Evolutionary conservation across 2,797 vertebrate genomes (phyloP).

Genomic region (Australoheros facetus): DNA sequence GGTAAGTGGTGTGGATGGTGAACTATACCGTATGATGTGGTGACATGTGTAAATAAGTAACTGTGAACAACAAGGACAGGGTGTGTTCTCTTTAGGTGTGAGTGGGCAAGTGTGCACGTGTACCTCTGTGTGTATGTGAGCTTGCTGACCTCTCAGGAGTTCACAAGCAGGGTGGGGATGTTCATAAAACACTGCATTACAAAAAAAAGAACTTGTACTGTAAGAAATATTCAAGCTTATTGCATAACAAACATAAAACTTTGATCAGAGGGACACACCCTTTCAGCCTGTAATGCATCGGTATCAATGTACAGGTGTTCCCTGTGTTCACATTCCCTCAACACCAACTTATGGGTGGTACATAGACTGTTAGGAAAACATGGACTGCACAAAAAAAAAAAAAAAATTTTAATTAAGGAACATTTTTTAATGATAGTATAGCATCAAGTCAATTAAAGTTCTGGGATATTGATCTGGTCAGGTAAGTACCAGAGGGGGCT

Average conservation of each 20-base stretch:
- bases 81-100: constrained; percentile 50
- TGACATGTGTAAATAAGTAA: constrained; percentile 79
- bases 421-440: too few species aligned
- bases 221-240: constrained; percentile 7
- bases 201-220: constrained; percentile 13
- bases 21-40: constrained; percentile 30
- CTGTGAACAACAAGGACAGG: constrained; percentile 61
- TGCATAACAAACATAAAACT: constrained; percentile 50
- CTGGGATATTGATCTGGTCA: too few species aligned
- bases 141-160: constrained; percentile 39
- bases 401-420: too few species aligned
- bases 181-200: constrained; percentile 26
- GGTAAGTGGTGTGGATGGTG: constrained; percentile 8
- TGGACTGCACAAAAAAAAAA: background rate
- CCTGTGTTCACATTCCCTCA: background rate
- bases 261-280: constrained; percentile 28
- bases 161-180: constrained; percentile 53
- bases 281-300: background rate
- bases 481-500: too few species aligned
- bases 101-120: background rate
- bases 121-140: background rate
- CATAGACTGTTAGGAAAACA: background rate
- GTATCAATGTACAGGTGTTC: background rate
- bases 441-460: too few species aligned
- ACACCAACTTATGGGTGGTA: background rate